These are phyloP conservation scores for Lithodes maja DNA, from an alignment of 2,888 invertebrate genomes.

Conservation along the genomic window DNA sequence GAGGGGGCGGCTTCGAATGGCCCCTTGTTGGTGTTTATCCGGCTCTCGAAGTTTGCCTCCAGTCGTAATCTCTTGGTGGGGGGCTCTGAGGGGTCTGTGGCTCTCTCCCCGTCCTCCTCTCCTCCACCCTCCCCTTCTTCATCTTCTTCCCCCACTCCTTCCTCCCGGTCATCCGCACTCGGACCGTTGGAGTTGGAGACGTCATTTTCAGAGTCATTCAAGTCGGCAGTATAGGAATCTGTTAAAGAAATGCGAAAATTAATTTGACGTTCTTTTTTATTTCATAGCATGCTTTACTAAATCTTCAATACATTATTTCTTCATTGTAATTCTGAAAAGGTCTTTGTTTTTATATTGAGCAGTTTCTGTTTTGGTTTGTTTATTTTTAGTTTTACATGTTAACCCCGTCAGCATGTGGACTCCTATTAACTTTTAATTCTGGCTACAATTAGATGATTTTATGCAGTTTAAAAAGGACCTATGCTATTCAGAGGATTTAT, in stretches of 20 bases:
- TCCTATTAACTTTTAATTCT: too few species aligned
- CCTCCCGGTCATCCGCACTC: constrained; percentile 26
- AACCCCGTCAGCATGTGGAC: too few species aligned
- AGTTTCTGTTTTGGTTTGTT: too few species aligned
- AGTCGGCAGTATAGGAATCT: constrained; percentile 45
- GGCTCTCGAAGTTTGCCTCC: constrained; percentile 8
- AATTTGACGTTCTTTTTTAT: too few species aligned
- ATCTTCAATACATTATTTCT: too few species aligned
- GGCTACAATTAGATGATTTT: too few species aligned
- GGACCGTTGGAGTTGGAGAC: constrained; percentile 47
- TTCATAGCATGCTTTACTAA: too few species aligned
- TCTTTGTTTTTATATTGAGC: too few species aligned
- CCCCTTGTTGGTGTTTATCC: neutral
- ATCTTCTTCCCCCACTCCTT: neutral
- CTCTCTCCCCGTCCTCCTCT: neutral
- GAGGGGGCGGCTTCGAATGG: neutral
- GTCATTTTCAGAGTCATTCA: constrained; percentile 44
- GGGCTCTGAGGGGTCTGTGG: constrained; percentile 29
- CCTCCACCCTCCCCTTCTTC: neutral
- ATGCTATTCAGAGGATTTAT: too few species aligned
- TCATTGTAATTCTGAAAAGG: too few species aligned
- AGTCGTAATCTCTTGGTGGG: constrained; percentile 36
- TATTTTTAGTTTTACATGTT: too few species aligned
- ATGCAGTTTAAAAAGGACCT: too few species aligned
- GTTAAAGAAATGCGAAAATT: neutral